These are phyloP conservation scores for Erpornis zantholeuca DNA, from an alignment of 2,113 vertebrate species.

Conservation along the genomic window DNA sequence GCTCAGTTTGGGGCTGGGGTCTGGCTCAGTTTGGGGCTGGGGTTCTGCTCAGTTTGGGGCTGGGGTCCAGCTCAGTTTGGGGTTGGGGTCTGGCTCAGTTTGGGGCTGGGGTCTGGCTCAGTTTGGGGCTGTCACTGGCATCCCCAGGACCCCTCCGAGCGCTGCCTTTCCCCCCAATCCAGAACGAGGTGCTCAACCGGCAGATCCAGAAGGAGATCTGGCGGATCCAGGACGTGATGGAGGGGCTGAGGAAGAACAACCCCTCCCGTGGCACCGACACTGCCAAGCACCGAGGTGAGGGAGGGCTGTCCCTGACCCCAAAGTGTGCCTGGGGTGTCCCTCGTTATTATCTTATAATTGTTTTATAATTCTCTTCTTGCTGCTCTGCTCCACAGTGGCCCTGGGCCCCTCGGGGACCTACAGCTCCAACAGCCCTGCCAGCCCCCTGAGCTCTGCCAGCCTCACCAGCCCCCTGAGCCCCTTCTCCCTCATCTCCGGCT, in stretches of 20 bases:
- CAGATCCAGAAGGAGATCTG: slow-evolving; percentile 98
- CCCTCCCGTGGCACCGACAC: slow-evolving; percentile 89
- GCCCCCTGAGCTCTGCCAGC: slow-evolving; percentile 93
- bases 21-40: no score
- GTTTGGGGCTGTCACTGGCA: rapidly evolving
- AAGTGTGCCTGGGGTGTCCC: rapidly evolving
- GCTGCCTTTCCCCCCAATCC: background rate
- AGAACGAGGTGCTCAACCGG: slow-evolving; percentile 87
- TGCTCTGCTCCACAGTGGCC: slow-evolving; percentile 68
- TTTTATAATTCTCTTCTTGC: background rate
- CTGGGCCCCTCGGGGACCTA: slow-evolving; percentile 83
- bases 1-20: background rate
- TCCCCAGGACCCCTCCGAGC: background rate
- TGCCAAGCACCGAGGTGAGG: slow-evolving; percentile 88
- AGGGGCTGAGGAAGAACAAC: slow-evolving; percentile 92
- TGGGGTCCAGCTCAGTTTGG: no score
- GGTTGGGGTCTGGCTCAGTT: background rate
- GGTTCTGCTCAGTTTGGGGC: no score
- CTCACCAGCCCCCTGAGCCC: slow-evolving; percentile 94
- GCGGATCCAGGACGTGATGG: slow-evolving; percentile 95
- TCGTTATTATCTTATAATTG: background rate
- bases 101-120: background rate
- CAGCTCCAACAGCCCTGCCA: slow-evolving; percentile 95
- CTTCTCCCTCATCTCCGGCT: slow-evolving; percentile 90
- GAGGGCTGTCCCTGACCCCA: background rate